phyloP scores from a whole-genome alignment of 2,888 invertebrate genomes.

The Zeuzera pyrina region DNA sequence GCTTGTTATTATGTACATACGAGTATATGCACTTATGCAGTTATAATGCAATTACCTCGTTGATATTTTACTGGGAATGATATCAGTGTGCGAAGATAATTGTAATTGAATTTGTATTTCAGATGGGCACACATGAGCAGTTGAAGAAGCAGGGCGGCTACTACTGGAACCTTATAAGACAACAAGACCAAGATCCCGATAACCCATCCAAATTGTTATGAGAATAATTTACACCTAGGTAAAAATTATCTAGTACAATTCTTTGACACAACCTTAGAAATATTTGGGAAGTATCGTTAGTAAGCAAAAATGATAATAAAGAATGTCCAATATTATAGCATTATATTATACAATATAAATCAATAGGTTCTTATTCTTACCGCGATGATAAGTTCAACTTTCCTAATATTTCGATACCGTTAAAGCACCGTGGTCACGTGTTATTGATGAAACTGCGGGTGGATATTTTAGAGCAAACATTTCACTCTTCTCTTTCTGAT shows the following conservation, averaged over 20 bases:
- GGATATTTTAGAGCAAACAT: no score
- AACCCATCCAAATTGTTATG: conserved; percentile 27
- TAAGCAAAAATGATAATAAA: not conserved
- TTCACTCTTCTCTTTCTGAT: no score
- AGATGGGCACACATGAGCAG: conserved; percentile 89
- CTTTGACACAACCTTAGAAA: not conserved
- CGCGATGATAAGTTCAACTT: no score
- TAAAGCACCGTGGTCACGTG: no score
- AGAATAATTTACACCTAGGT: conserved; percentile 11
- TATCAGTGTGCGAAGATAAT: not conserved
- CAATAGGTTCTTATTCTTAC: no score
- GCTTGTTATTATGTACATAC: no score
- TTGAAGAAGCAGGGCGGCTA: conserved; percentile 84
- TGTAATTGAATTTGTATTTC: conserved; percentile 17
- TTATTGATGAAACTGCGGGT: no score
- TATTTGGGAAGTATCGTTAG: not conserved
- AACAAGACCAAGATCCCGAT: conserved; percentile 74
- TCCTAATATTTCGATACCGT: no score
- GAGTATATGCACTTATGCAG: no score
- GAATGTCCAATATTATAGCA: no score
- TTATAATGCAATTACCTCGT: not conserved
- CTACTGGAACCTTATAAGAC: conserved; percentile 88
- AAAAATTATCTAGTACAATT: no score
- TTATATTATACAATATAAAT: no score
- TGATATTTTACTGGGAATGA: not conserved